These are phyloP conservation scores for Diprion similis DNA, from an alignment of 1,140 invertebrate genomes.

Conservation along the genomic window DNA sequence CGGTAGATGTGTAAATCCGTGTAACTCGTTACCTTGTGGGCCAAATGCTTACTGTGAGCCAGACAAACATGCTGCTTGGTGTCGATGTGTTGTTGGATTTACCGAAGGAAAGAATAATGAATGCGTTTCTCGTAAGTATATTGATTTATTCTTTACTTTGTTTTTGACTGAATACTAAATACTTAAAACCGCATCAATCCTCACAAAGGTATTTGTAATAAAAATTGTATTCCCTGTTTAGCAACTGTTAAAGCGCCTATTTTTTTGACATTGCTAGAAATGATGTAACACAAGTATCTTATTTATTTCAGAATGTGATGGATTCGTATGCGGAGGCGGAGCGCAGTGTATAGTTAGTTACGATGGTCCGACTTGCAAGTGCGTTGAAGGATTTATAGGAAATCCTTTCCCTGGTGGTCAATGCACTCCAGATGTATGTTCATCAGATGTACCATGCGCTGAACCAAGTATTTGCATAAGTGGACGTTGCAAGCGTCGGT, in stretches of 20 bases:
- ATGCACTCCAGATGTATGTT: constrained; percentile 83
- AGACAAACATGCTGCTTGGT: constrained; percentile 88
- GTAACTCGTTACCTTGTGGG: constrained; percentile 78
- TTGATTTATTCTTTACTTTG: constrained; percentile 12
- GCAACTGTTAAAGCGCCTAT: not conserved
- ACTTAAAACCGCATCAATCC: not conserved
- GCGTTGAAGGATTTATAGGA: constrained; percentile 82
- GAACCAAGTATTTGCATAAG: constrained; percentile 82
- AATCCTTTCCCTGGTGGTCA: constrained; percentile 90
- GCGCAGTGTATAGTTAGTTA: constrained; percentile 88
- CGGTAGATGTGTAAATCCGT: constrained; percentile 82
- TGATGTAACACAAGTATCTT: constrained; percentile 25
- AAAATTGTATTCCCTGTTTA: too few relatives aligned
- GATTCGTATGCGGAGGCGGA: constrained; percentile 79
- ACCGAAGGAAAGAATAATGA: constrained; percentile 76
- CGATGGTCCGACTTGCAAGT: constrained; percentile 86
- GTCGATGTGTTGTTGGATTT: constrained; percentile 83
- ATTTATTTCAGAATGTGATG: constrained; percentile 73
- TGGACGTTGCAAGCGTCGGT: constrained; percentile 84
- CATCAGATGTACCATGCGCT: constrained; percentile 75
- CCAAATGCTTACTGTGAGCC: constrained; percentile 86
- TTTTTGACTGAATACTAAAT: constrained; percentile 21
- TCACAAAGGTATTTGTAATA: too few relatives aligned
- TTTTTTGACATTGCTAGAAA: constrained; percentile 21
- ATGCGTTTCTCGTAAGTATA: constrained; percentile 77